Percentiles rank a stretch among this genome's conserved stretches.
phyloP scores from a whole-genome alignment of 2,113 vertebrate genomes.

The Tor tambroides region DNA sequence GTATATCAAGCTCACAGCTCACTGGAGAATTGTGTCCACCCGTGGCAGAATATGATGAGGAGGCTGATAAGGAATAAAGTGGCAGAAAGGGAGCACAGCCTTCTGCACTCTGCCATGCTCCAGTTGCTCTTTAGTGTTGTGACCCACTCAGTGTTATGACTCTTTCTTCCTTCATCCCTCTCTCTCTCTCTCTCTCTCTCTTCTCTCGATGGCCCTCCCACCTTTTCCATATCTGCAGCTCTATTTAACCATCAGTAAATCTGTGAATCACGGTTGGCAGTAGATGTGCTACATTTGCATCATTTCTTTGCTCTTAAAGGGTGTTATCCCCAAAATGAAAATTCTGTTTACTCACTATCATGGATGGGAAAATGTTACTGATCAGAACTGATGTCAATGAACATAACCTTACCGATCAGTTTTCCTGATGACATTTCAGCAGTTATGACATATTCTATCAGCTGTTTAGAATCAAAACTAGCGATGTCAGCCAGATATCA shows the following conservation, averaged over 20 bases:
- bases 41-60: slow-evolving; percentile 18
- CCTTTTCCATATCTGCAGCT: background rate
- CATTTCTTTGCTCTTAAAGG: background rate
- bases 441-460: background rate
- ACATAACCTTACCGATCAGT: background rate
- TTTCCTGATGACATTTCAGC: background rate
- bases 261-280: background rate
- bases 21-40: slow-evolving; percentile 21
- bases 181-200: background rate
- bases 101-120: slow-evolving; percentile 39
- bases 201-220: background rate
- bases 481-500: background rate
- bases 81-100: slow-evolving; percentile 15
- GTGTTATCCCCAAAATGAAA: background rate
- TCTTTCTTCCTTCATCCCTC: slow-evolving; percentile 15
- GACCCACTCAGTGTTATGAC: slow-evolving; percentile 13
- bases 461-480: background rate
- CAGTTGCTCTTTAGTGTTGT: slow-evolving; percentile 41
- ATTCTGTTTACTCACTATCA: background rate
- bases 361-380: background rate
- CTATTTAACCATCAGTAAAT: slow-evolving; percentile 9
- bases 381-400: background rate
- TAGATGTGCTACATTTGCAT: background rate
- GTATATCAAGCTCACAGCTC: slow-evolving; percentile 36
- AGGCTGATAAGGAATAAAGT: slow-evolving; percentile 3